These are phyloP conservation scores for Sus cebifrons DNA, from an alignment of 2,797 vertebrate species.

Conservation along the genomic window DNA sequence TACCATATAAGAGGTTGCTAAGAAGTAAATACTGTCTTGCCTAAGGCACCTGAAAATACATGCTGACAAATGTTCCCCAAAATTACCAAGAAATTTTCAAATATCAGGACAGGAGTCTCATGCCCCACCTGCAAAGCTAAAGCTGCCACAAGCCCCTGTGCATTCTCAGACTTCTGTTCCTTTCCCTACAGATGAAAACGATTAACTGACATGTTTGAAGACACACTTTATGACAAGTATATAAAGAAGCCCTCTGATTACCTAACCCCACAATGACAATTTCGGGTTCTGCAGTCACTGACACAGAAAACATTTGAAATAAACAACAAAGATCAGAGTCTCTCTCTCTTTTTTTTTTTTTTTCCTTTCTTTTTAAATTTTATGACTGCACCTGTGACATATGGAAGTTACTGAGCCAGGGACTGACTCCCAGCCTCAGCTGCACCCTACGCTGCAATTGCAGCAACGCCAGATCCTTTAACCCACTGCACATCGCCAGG, in stretches of 20 bases:
- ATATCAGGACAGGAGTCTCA: slow-evolving; percentile 68
- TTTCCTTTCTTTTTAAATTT: too few relatives aligned
- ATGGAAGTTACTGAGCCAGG: too few relatives aligned
- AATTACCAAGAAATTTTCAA: slow-evolving; percentile 79
- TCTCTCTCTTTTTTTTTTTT: too few relatives aligned
- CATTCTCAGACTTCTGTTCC: slow-evolving; percentile 38
- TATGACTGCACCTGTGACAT: too few relatives aligned
- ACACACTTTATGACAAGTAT: not conserved
- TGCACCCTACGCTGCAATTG: too few relatives aligned
- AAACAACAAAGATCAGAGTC: slow-evolving; percentile 28
- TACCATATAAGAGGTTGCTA: slow-evolving; percentile 80
- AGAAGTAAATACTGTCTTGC: slow-evolving; percentile 83
- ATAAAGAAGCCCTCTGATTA: not conserved
- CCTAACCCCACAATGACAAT: slow-evolving; percentile 7
- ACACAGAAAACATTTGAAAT: slow-evolving; percentile 37
- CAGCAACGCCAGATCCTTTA: too few relatives aligned
- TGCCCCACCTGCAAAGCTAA: not conserved
- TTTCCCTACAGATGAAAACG: slow-evolving; percentile 52
- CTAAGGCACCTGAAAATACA: slow-evolving; percentile 71
- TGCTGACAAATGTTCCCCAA: slow-evolving; percentile 79
- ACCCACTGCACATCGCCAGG: too few relatives aligned
- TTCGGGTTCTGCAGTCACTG: not conserved
- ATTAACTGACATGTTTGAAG: slow-evolving; percentile 42
- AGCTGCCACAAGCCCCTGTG: not conserved
- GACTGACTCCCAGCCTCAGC: too few relatives aligned